Conservation (phyloP, 2,113 vertebrate genomes). For the Pandion haliaetus region DNA sequence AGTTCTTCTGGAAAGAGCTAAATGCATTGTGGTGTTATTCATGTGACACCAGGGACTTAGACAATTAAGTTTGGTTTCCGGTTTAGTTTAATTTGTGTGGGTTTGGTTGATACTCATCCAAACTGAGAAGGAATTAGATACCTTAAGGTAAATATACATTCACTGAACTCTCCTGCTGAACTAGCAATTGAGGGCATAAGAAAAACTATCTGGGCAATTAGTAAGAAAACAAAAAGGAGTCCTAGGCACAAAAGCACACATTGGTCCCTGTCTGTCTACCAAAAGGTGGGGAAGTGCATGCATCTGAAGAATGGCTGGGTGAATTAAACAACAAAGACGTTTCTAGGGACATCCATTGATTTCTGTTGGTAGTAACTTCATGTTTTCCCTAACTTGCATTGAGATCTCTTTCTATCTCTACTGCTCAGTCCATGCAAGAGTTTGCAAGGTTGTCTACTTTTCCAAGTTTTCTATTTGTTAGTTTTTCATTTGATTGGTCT, state of each 20-base stretch:
- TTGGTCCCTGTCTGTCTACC: background rate
- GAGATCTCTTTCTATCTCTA: background rate
- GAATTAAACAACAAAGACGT: background rate
- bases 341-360: background rate
- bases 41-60: background rate
- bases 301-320: background rate
- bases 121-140: background rate
- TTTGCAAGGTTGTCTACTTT: background rate
- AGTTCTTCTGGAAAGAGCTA: background rate
- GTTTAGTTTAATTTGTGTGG: background rate
- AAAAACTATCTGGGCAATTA: background rate
- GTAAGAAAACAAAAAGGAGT: background rate
- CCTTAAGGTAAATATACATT: background rate
- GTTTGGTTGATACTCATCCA: background rate
- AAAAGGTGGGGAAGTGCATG: background rate
- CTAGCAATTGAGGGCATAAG: background rate
- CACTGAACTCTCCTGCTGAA: background rate
- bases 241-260: background rate
- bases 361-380: background rate
- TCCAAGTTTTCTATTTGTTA: background rate
- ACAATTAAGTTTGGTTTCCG: background rate
- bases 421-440: background rate
- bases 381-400: background rate
- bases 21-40: background rate
- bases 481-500: background rate